These are phyloP conservation scores for Pomacea canaliculata DNA, from an alignment of 2,888 invertebrate genomes.

Conservation along the genomic window DNA sequence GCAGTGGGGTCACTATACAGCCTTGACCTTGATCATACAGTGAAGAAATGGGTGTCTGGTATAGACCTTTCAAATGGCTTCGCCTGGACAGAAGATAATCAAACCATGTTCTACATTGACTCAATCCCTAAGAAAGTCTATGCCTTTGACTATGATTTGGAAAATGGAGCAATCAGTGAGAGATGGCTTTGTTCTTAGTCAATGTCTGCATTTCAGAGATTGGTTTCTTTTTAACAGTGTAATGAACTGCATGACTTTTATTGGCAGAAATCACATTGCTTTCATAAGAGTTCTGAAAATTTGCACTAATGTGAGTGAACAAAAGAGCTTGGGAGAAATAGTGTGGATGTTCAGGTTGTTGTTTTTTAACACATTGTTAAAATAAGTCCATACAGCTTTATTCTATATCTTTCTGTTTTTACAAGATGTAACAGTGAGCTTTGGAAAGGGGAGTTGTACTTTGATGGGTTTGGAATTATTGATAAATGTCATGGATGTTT, in stretches of 20 bases:
- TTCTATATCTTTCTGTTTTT: too few species aligned
- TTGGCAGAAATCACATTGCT: neutral
- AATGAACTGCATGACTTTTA: neutral
- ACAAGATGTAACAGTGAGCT: too few species aligned
- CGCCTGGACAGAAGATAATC: conserved; percentile 80
- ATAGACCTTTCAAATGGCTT: conserved; percentile 81
- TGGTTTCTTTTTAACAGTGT: neutral
- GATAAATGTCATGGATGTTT: too few species aligned
- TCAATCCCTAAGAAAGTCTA: conserved; percentile 78
- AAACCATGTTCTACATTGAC: conserved; percentile 84
- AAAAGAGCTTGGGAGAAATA: too few species aligned
- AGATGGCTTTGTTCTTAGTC: neutral
- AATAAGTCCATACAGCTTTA: too few species aligned
- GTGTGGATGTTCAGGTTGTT: too few species aligned
- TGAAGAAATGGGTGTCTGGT: neutral
- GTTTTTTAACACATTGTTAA: too few species aligned
- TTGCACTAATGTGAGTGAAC: too few species aligned
- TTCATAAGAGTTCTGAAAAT: too few species aligned
- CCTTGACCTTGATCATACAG: conserved; percentile 39
- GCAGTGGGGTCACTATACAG: conserved; percentile 55
- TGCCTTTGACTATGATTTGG: conserved; percentile 79
- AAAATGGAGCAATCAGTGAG: conserved; percentile 77
- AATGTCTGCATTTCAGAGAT: too few species aligned
- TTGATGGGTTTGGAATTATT: too few species aligned
- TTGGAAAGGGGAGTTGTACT: too few species aligned